Evolutionary conservation across 1,140 invertebrate genomes (phyloP), one percentile per base, ranked within the genome.

Genomic region (Leptopilina clavipes): DNA sequence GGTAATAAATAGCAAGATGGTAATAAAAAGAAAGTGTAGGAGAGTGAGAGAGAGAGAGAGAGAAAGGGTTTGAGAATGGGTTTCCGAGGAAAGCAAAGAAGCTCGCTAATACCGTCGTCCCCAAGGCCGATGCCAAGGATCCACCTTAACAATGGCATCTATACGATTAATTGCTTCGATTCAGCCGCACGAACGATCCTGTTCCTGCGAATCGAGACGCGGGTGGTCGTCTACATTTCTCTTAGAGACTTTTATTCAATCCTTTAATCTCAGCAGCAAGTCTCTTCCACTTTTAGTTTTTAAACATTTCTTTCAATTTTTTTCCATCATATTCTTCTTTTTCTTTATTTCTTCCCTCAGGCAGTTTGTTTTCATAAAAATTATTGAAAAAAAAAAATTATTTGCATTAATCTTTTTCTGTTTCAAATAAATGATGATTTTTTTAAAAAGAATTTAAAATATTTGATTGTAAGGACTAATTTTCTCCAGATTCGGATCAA

Each of bases 1-100:
- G 71, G 77, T 72, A 79, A 86, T 87, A 86, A 87, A 86, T 87
- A 88, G 86, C 71, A n/a, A 17, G 78, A 75, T 83, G 85, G 86
- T 86, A 86, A 86, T 83, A 86, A 86, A 85, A 85, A 86, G 73
- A 71, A 56, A 76, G 71, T 52, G 48, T 43, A 56, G 52, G 25
- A 52, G 25, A 73, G 17, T 12, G 85, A 85, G 84, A 86, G 73
- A 71, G 48, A 76, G 71, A 52, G 48, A 25, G 45, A 44, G 75
- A 78, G 37, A 76, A 73, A 77, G 65, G 54, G 10, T 40, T 22
- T 70, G 12, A 14, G 40, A 43, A 31, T 17, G 18, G 48, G 25
- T 71, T 31, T 71, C 48, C 45, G 59, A 77, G 54, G 65, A 77
- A 70, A 77, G 22, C 22, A 65, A 31, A 65, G 56, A 31, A 65